phyloP scores from a whole-genome alignment of 2,888 invertebrate species.

The Microctonus brassicae region DNA sequence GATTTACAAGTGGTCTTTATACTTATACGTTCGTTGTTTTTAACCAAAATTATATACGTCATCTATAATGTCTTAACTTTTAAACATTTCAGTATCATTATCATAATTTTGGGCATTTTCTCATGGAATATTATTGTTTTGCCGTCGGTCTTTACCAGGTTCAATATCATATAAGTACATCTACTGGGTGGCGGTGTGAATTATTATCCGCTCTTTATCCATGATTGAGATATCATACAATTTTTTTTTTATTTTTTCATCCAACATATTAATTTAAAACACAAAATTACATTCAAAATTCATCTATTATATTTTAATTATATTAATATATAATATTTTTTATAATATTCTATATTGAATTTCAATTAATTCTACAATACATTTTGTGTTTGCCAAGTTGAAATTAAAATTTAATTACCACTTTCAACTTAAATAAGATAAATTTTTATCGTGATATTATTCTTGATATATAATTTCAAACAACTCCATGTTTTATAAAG shows the following conservation, averaged over 20 bases:
- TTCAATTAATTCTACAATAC: too few species aligned
- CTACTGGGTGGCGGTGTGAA: constrained; percentile 65
- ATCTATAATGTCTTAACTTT: constrained; percentile 70
- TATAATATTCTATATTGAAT: too few species aligned
- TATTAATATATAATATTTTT: too few species aligned
- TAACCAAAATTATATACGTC: constrained; percentile 65
- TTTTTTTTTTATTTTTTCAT: constrained; percentile 18
- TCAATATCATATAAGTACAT: constrained; percentile 60
- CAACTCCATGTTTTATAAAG: neutral
- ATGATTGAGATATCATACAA: constrained; percentile 64
- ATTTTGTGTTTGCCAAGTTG: neutral
- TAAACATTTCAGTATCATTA: constrained; percentile 67
- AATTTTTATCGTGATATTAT: neutral
- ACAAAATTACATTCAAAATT: too few species aligned
- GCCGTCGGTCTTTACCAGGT: constrained; percentile 39
- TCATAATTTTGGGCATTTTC: constrained; percentile 68
- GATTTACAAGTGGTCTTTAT: constrained; percentile 52
- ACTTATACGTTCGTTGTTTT: constrained; percentile 61
- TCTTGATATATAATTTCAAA: neutral
- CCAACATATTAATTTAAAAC: too few species aligned
- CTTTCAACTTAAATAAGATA: neutral
- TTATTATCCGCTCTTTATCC: constrained; percentile 63
- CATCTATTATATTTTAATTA: neutral
- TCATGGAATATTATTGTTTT: constrained; percentile 52
- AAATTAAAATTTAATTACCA: neutral